Evolutionary conservation across 2,797 vertebrate species (phyloP).

Genomic region (Enteromius trimaculatus): DNA sequence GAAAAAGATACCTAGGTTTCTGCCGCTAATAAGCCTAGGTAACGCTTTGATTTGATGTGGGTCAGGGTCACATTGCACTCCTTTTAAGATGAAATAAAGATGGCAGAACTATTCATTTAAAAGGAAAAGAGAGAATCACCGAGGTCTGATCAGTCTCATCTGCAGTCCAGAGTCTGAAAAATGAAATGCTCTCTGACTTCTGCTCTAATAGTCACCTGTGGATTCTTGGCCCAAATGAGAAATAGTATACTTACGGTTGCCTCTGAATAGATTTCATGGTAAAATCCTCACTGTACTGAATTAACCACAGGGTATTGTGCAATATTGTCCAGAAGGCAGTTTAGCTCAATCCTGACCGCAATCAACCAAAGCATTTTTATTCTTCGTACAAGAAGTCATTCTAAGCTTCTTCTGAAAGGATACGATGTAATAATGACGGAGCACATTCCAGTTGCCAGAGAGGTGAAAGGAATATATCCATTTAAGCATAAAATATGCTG

Average conservation of each 20-base stretch:
- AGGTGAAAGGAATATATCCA: conserved; percentile 4
- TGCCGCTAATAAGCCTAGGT: conserved; percentile 32
- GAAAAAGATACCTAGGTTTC: conserved; percentile 10
- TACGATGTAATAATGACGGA: neutral
- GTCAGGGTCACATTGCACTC: conserved; percentile 43
- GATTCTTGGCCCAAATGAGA: conserved; percentile 5
- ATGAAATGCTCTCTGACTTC: conserved; percentile 10
- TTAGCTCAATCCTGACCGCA: neutral
- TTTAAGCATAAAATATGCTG: conserved; percentile 26
- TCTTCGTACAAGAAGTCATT: neutral
- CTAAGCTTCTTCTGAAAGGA: neutral
- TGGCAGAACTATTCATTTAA: conserved; percentile 19
- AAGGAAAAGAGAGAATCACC: conserved; percentile 19
- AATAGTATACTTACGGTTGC: neutral
- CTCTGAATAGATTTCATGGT: conserved; percentile 14
- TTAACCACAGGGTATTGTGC: neutral
- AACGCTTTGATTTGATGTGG: conserved; percentile 41
- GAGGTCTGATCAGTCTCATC: neutral
- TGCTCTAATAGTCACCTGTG: conserved; percentile 9
- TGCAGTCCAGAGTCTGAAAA: neutral
- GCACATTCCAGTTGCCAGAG: neutral
- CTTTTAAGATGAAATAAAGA: conserved; percentile 40
- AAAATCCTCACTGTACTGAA: conserved; percentile 23
- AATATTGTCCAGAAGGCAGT: neutral
- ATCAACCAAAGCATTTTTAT: neutral